Evolutionary conservation across 1,140 invertebrate species (phyloP).

Genomic region (Limonius californicus): DNA sequence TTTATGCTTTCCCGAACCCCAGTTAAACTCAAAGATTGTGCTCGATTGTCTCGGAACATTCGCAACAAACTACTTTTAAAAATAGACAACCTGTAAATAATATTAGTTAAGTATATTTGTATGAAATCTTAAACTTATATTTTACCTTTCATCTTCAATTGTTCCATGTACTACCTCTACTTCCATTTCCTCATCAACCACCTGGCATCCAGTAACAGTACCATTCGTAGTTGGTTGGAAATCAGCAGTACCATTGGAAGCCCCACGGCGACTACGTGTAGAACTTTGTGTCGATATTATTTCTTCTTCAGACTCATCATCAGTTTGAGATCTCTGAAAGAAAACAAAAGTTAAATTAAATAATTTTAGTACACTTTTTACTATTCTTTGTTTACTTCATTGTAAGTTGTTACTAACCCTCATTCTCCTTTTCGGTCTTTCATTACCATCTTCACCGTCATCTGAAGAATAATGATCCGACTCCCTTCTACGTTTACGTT

Average conservation of each 20-base stretch:
- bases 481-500: constrained; percentile 57
- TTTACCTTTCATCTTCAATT: constrained; percentile 44
- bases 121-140: constrained; percentile 19
- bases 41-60: constrained; percentile 66
- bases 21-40: constrained; percentile 59
- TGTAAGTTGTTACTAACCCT: neutral
- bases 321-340: neutral
- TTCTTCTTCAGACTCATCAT: constrained; percentile 4
- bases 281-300: neutral
- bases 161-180: constrained; percentile 34
- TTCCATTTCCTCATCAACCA: constrained; percentile 27
- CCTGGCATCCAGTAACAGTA: neutral
- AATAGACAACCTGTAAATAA: constrained; percentile 50
- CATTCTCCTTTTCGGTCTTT: constrained; percentile 41
- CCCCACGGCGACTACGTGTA: neutral
- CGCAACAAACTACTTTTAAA: constrained; percentile 64
- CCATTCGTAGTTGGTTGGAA: neutral
- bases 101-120: too few species aligned
- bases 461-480: constrained; percentile 46
- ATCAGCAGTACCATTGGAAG: too few species aligned
- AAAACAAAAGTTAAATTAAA: neutral
- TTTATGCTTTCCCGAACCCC: constrained; percentile 61
- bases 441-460: constrained; percentile 45
- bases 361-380: neutral
- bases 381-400: neutral